Conservation (phyloP, 2,797 vertebrate genomes). For the Mus minutoides region DNA sequence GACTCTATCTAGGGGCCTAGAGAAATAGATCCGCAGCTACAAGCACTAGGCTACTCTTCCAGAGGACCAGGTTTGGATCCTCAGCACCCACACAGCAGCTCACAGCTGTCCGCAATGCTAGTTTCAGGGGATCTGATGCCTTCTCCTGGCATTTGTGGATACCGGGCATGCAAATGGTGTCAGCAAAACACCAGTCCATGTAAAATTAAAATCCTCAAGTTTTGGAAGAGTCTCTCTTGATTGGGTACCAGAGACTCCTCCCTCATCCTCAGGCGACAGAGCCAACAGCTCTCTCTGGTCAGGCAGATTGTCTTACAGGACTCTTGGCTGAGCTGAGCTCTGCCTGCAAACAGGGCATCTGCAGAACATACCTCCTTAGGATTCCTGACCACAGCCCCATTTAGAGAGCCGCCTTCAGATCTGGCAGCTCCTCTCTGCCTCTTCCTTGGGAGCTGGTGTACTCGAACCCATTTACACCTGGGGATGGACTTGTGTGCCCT, state of each 20-base stretch:
- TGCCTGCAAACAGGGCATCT: not conserved
- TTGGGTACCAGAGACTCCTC: not conserved
- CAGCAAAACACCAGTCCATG: not conserved
- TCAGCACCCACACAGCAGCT: not conserved
- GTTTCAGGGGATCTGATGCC: not conserved
- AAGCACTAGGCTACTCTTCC: not conserved
- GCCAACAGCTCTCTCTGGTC: not conserved
- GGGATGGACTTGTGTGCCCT: too few relatives aligned
- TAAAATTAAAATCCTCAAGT: not conserved
- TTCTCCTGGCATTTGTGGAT: not conserved
- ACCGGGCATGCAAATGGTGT: not conserved
- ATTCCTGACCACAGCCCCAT: not conserved
- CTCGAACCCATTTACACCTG: not conserved
- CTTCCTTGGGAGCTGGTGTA: accelerated
- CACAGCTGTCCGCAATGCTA: too few relatives aligned
- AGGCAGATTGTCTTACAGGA: accelerated
- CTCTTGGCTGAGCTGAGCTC: too few relatives aligned
- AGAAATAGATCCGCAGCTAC: not conserved
- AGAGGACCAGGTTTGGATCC: not conserved
- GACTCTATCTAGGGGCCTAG: not conserved
- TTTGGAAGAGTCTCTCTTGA: not conserved
- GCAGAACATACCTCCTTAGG: accelerated
- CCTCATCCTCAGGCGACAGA: not conserved
- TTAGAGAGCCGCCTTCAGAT: not conserved
- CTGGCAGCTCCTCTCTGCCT: not conserved